These are phyloP conservation scores for Bombyx mori DNA, from an alignment of 1,140 invertebrate species.

Conservation along the genomic window ASM3026992v2 NC_085129.1:4515001-4515500, in stretches of 20 bases:
- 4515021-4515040: too few species aligned
- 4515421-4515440: too few species aligned
- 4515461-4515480: too few species aligned
- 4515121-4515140: conserved; percentile 16
- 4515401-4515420: too few species aligned
- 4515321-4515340: conserved; percentile 1
- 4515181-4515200: conserved; percentile 15
- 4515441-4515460: too few species aligned
- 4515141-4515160: conserved; percentile 12
- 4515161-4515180: conserved; percentile 3
- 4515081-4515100: too few species aligned
- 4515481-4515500: too few species aligned
- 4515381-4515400: too few species aligned
- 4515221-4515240: conserved; percentile 42
- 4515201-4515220: conserved; percentile 45
- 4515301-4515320: conserved; percentile 16
- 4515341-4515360: not conserved
- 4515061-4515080: conserved; percentile 15
- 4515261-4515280: conserved; percentile 37
- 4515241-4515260: conserved; percentile 51
- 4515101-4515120: conserved; percentile 15
- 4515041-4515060: too few species aligned
- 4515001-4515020: too few species aligned
- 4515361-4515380: too few species aligned
- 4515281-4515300: conserved; percentile 23